Evolutionary conservation across 2,113 vertebrate species (phyloP), one percentile per base, ranked within the genome.

Genomic region (Cathartes aura): DNA sequence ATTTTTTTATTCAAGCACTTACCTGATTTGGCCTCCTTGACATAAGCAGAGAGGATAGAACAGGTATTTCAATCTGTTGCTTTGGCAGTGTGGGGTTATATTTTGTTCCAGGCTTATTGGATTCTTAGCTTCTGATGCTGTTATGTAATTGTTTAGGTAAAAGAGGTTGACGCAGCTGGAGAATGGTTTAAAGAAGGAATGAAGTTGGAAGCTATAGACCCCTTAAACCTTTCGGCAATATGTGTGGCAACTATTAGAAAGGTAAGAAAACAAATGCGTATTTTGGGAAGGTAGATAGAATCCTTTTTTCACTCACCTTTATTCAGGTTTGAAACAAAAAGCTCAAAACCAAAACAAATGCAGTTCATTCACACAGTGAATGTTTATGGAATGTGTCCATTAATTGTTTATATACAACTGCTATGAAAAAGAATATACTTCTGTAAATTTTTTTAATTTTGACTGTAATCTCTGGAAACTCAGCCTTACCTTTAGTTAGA

Each of bases 121-220:
- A 38, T 47, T 53, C 32, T 94, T 24, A 62, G 42, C 91, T 73
- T 91, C 47, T 98, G 73, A 56, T 98, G 30, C 84, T 89, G 78
- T 97, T 96, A 6, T 95, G 50, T 97, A 80, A 94, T 94, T 96
- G 38, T 97, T 70, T 80, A 99, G 99, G 99, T 99, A 68, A 99
- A 98, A 98, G 99, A 99, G 91, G 99, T 99, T 96, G 99, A 99
- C 78, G 99, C 99, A 97, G 99, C 95, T 97, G 99, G 98, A 89
- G 99, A 99, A 18, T 99, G 99, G 99, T 99, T 99, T 98, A 99
- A 99, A 98, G 99, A 99, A 94, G 99, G 99, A 90, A 99, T 99
- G 99, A 99, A 99, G 97, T 95, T 99, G 93, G 99, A 99, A 98
- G 99, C 99, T 96, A 99, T 99, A 88, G 99, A 99, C 84, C 99